phyloP scores from a whole-genome alignment of 2,888 invertebrate genomes.

The Ophion costatus region DNA sequence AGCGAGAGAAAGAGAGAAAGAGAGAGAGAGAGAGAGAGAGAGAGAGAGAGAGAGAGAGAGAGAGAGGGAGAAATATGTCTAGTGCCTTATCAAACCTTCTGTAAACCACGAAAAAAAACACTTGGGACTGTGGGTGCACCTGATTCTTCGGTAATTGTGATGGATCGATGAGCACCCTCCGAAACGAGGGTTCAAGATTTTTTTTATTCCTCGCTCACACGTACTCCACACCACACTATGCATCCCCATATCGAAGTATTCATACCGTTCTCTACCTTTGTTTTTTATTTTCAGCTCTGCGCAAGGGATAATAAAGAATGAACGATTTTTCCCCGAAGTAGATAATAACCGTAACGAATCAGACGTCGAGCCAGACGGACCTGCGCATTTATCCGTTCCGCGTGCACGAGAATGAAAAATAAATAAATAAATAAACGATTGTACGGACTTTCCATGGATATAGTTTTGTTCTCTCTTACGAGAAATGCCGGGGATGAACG shows the following conservation, averaged over 20 bases:
- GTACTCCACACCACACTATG: not conserved
- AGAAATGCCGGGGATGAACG: slow-evolving; percentile 40
- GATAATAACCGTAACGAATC: slow-evolving; percentile 65
- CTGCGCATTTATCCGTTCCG: slow-evolving; percentile 44
- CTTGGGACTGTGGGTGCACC: slow-evolving; percentile 72
- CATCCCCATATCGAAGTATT: slow-evolving; percentile 9
- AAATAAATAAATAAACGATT: slow-evolving; percentile 41
- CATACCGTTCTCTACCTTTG: not conserved
- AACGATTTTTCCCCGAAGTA: slow-evolving; percentile 53
- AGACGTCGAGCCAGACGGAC: slow-evolving; percentile 44
- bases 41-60: slow-evolving; percentile 69
- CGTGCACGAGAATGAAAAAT: slow-evolving; percentile 33
- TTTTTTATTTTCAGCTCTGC: slow-evolving; percentile 49
- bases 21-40: slow-evolving; percentile 56
- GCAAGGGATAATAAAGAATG: slow-evolving; percentile 58
- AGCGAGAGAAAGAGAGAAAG: not conserved
- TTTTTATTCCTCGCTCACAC: slow-evolving; percentile 5
- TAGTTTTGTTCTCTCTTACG: slow-evolving; percentile 67
- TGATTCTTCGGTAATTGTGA: slow-evolving; percentile 80
- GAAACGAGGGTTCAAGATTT: slow-evolving; percentile 44
- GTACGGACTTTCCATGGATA: slow-evolving; percentile 52
- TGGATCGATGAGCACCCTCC: slow-evolving; percentile 73
- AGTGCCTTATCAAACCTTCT: slow-evolving; percentile 37
- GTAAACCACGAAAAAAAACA: slow-evolving; percentile 34
- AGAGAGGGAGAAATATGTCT: slow-evolving; percentile 54